Evolutionary conservation across 2,888 invertebrate genomes (phyloP).

Genomic region (Cotesia congregata): DNA sequence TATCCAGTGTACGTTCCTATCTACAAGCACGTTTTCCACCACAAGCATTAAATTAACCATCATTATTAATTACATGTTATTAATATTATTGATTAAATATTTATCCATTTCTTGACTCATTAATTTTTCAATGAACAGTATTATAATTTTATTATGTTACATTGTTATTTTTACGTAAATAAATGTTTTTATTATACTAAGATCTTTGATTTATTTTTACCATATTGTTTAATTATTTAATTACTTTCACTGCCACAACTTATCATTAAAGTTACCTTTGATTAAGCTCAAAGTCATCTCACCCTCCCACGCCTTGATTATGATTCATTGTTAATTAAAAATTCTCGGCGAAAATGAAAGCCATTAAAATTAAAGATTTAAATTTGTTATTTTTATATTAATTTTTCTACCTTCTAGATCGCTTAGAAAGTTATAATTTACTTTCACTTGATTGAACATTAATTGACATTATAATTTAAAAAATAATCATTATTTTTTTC

Average conservation of each 20-base stretch:
- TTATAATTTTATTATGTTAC: neutral
- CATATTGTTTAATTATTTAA: neutral
- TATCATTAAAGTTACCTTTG: neutral
- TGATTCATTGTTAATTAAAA: neutral
- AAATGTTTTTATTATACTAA: neutral
- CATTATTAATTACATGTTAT: neutral
- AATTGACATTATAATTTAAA: conserved; percentile 23
- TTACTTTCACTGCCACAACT: neutral
- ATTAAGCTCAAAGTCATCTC: neutral
- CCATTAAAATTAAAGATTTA: neutral
- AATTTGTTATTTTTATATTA: neutral
- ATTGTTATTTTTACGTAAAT: neutral
- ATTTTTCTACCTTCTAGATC: conserved; percentile 2
- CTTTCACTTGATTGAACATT: conserved; percentile 18
- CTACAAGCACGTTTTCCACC: conserved; percentile 71
- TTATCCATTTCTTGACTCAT: neutral
- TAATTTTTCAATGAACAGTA: neutral
- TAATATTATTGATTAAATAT: neutral
- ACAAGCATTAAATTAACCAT: conserved; percentile 39
- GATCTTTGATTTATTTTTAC: neutral
- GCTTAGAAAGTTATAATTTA: conserved; percentile 12
- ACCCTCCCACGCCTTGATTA: neutral
- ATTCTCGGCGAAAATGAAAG: neutral
- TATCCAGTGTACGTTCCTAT: conserved; percentile 74
- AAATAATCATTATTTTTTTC: neutral